Conservation (phyloP, 2,113 vertebrate genomes). For the Myotis brandtii region DNA sequence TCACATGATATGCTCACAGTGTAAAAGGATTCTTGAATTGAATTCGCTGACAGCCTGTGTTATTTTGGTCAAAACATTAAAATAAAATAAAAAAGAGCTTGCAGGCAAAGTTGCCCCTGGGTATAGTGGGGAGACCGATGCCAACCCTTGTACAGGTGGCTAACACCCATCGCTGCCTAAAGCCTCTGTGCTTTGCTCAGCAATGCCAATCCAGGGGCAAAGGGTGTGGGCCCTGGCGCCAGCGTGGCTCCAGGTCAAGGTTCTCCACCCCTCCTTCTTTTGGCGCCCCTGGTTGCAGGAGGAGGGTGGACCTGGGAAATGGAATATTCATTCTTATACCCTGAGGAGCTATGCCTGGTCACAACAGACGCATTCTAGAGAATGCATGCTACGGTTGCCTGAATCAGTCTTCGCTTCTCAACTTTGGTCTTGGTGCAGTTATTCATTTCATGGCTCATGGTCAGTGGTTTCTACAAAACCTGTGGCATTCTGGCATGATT, state of each 20-base stretch:
- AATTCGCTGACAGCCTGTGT: not conserved
- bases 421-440: not conserved
- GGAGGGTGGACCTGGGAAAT: not conserved
- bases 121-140: not conserved
- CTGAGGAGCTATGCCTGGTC: not conserved
- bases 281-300: not conserved
- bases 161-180: fast-evolving
- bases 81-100: not conserved
- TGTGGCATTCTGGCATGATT: not conserved
- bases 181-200: not conserved
- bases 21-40: not conserved
- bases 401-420: not conserved
- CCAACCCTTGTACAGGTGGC: not conserved
- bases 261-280: not conserved
- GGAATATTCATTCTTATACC: fast-evolving
- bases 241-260: not conserved
- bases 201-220: not conserved
- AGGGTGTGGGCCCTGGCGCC: not conserved
- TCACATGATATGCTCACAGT: not conserved
- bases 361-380: not conserved
- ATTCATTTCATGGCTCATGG: not conserved
- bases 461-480: not conserved
- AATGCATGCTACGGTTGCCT: too few relatives aligned
- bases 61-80: not conserved
- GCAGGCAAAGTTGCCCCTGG: not conserved